A percentile compares a stretch with the other conserved stretches of the same genome.
phyloP scores from a whole-genome alignment of 2,113 vertebrate genomes.

The Formicarius rufipectus region DNA sequence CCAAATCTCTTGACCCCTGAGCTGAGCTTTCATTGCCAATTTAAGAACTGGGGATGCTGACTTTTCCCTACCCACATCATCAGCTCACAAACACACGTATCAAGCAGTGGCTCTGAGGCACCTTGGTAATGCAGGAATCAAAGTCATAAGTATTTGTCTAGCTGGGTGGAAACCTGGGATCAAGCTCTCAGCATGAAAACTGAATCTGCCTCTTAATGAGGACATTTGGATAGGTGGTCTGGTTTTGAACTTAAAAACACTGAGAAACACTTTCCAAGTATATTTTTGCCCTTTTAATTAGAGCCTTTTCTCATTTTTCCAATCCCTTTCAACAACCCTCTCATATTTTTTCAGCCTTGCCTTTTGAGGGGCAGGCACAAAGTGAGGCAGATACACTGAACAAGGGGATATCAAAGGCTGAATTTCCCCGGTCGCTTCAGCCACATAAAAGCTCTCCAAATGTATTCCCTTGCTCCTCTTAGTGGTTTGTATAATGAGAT shows the following conservation, averaged over 20 bases:
- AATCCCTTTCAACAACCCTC: not conserved
- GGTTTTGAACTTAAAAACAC: conserved; percentile 46
- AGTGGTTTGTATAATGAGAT: conserved; percentile 72
- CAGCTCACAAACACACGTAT: not conserved
- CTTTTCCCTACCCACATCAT: not conserved
- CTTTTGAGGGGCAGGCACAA: conserved; percentile 49
- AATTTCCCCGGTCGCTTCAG: conserved; percentile 57
- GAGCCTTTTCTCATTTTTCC: not conserved
- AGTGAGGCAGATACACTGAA: conserved; percentile 55
- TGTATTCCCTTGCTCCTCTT: conserved; percentile 68
- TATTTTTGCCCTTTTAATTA: conserved; percentile 61
- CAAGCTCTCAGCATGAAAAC: conserved; percentile 1
- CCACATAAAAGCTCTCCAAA: conserved; percentile 71
- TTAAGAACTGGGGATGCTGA: not conserved
- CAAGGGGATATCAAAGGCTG: conserved; percentile 71
- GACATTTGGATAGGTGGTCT: conserved; percentile 38
- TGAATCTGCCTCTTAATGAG: conserved; percentile 33
- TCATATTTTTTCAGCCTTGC: conserved; percentile 10
- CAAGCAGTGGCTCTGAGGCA: not conserved
- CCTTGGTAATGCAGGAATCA: not conserved
- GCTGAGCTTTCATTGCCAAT: not conserved
- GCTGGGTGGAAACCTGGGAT: not conserved
- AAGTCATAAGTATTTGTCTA: not conserved
- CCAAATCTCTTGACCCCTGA: not conserved
- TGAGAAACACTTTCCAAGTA: conserved; percentile 32